These are phyloP conservation scores for Mastacembelus armatus DNA, from an alignment of 2,797 vertebrate species.

Conservation along the genomic window DNA sequence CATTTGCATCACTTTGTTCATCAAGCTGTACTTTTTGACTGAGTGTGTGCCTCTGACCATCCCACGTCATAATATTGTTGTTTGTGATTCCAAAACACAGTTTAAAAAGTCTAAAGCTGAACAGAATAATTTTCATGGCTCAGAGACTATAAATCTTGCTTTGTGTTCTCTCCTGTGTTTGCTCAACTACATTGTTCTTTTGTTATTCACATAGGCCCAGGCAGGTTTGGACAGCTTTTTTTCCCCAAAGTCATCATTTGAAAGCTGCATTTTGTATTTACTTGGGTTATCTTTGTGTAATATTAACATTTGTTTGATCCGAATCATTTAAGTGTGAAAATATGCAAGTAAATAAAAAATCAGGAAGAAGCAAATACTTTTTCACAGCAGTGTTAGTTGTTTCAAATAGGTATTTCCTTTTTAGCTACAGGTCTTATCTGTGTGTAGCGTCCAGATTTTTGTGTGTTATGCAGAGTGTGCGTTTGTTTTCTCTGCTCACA, in stretches of 20 bases:
- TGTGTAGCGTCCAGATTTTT: constrained; percentile 43
- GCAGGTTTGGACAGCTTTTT: no score
- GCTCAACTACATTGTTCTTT: neutral
- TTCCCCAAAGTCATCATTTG: no score
- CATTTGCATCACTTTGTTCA: neutral
- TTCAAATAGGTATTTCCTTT: constrained; percentile 20
- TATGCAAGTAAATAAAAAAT: no score
- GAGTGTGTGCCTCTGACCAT: constrained; percentile 1
- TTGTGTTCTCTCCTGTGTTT: neutral
- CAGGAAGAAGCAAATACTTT: no score
- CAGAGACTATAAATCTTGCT: neutral
- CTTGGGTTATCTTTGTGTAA: no score
- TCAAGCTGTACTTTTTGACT: neutral
- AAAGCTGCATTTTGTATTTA: no score
- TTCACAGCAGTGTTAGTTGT: constrained; percentile 9
- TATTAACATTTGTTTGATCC: no score
- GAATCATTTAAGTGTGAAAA: no score
- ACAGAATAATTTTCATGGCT: neutral
- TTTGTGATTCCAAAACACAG: neutral
- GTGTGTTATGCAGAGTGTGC: constrained; percentile 34
- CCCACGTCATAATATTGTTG: neutral
- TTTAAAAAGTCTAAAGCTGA: neutral
- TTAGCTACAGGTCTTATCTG: constrained; percentile 36
- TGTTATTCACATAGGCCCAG: no score
- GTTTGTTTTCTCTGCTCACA: constrained; percentile 86